Base-by-base conservation (phyloP, 2,888 invertebrate genomes). In the Hydroisotoma schaefferi region DNA sequence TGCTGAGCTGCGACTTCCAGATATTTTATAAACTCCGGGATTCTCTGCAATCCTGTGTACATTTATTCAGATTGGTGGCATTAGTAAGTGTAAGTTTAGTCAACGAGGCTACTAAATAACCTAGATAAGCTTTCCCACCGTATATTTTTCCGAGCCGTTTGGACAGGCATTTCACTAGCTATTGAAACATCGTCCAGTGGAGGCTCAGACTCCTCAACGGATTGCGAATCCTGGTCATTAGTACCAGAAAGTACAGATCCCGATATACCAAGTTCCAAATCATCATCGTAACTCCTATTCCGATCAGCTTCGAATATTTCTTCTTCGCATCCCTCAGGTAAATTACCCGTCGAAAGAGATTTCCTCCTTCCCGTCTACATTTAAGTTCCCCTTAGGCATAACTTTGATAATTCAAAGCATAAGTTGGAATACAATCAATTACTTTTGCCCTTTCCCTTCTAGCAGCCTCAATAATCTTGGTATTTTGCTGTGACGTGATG, bases 251-350 rank as follows among this genome's bases (percentile, higher is more conserved):
- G 20, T 8, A 67, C 69, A 28, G 69, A 69, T 6, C 66, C 68
- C 12, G 69, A 71, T 55, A 71, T 67, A 10, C 67, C 69, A 23
- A 62, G 51, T 57, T 73, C 73, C 43, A 67, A 46, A 44, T 70
- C 72, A 62, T 70, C 72, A 5, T 52, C 52, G 2, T 27, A 25
- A 23, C 23, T n/a, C 78, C 79, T 29, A 77, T 74, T 0, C 77
- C 77, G 0, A 74, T 76, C 1, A 78, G 78, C 2, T 74, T 73
- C 4, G 73, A 75, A 54, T 55, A 56, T 59, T 10, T 55, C 56
- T 10, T 55, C 56, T 57, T 71, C 69, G 2, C 59, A 61, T n/a
- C 60, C 65, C 33, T 61, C 66, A 10, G 66, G 65, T 2, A 74
- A 46, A 56, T 74, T 73, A 46, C 73, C 71, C 1, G 74, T 70